Base-by-base conservation (phyloP, 2,797 vertebrate genomes). In the Ctenopoma multispine region DNA sequence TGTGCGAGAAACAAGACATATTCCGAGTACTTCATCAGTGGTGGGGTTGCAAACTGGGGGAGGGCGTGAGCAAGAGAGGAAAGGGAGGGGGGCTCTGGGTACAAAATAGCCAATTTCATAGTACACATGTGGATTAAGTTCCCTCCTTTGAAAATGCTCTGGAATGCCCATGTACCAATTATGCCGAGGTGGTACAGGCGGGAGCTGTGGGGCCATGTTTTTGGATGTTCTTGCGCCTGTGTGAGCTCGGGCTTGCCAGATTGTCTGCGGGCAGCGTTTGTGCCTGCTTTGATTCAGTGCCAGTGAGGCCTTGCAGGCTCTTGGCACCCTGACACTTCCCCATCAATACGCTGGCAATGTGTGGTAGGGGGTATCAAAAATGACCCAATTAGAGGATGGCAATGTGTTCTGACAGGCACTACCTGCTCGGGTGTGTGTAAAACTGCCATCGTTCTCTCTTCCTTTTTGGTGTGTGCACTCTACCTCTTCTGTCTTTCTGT, bases 31-130 rank as follows among this genome's bases (percentile, higher is more conserved):
- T 79, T 86, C 87, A 88, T 85, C 62, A 51, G 66, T 75, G 68
- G 61, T 61, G 27, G 73, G 80, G 44, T 86, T 80, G 80, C 74
- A 80, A 81, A 85, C 75, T 76, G 84, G 85, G 81, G 86, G 88
- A 73, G 77, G 80, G 40, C 40, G 60, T 78, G 73, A 72, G 78
- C 36, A 61, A 57, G 69, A 49, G 61, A 72, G 68, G 69, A 4
- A 31, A 31, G 12, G 6, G 14, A 24, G 27, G 21, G 50, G 50
- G 44, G 84, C 69, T 31, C 3, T 63, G 79, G 87, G 72, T 92
- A 93, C 92, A 94, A 94, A 95, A 92, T 89, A 86, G 88, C 90
- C 92, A 93, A 95, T 95, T 95, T 95, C 92, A 94, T 94, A 93
- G 87, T 92, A 92, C 91, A 94, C 91, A 91, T 94, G 91, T 92